Percentiles rank a stretch among this genome's conserved stretches.
These are phyloP conservation scores for Poeciliopsis turneri DNA, from an alignment of 2,797 vertebrate genomes.

Conservation along the genomic window DNA sequence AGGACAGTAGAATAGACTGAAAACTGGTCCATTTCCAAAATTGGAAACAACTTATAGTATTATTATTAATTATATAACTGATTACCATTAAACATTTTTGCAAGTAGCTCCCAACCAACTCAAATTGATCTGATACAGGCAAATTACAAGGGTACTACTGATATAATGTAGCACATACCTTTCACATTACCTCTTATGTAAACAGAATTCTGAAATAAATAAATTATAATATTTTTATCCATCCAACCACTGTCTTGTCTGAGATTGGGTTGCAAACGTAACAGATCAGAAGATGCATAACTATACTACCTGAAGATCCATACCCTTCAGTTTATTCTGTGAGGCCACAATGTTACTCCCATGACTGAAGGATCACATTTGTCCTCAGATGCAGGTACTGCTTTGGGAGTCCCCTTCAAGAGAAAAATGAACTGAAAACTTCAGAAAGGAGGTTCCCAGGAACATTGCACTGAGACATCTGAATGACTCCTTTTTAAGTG, in stretches of 20 bases:
- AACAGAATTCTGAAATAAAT: constrained; percentile 2
- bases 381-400: background rate
- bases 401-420: background rate
- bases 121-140: background rate
- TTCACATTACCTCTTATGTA: background rate
- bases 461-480: background rate
- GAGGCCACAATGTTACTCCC: background rate
- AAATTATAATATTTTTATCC: constrained; percentile 5
- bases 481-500: background rate
- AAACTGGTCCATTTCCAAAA: background rate
- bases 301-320: background rate
- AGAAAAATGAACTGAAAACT: background rate
- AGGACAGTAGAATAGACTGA: background rate
- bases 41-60: background rate
- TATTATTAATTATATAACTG: background rate
- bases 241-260: background rate
- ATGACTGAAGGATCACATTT: background rate
- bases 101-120: background rate
- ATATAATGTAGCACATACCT: background rate
- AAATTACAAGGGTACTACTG: background rate
- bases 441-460: background rate
- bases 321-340: background rate
- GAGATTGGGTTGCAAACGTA: background rate
- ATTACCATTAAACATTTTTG: background rate
- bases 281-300: background rate